Conservation (phyloP, 2,797 vertebrate genomes). For the Pseudocheirus occidentalis region DNA sequence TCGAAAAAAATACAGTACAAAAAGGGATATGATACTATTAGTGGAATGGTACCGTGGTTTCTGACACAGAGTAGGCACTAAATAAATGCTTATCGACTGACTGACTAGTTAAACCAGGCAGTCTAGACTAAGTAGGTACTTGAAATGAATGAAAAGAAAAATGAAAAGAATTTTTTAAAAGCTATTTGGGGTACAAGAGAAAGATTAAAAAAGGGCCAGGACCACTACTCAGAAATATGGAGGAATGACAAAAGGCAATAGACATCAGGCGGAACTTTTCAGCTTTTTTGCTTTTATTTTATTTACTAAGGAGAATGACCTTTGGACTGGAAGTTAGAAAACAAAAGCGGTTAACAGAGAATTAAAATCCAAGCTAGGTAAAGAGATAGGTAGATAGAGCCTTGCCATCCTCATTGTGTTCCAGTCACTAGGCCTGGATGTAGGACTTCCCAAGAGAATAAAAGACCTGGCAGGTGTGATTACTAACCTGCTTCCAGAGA, state of each 20-base stretch:
- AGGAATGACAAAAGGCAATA: not conserved
- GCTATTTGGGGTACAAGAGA: not conserved
- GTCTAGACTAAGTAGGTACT: not conserved
- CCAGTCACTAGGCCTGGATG: not conserved
- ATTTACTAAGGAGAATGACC: not conserved
- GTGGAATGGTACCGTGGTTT: not conserved
- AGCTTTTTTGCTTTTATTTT: not conserved
- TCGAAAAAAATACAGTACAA: not conserved
- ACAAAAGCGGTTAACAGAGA: not conserved
- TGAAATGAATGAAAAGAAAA: not conserved
- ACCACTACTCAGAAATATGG: not conserved
- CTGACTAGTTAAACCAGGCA: not conserved
- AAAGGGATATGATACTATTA: not conserved
- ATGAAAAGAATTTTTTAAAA: not conserved
- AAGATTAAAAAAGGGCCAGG: not conserved
- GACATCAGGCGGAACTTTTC: not conserved
- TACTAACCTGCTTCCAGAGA: not conserved
- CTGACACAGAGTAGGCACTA: not conserved
- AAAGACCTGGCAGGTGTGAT: not conserved
- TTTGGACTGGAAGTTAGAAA: not conserved
- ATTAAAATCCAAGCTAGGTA: not conserved
- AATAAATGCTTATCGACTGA: not conserved
- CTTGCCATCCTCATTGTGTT: not conserved
- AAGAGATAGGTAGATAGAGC: not conserved
- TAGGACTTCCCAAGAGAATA: not conserved